These are phyloP conservation scores for Aplysia californica DNA, from an alignment of 1,140 invertebrate genomes.

Conservation along the genomic window DNA sequence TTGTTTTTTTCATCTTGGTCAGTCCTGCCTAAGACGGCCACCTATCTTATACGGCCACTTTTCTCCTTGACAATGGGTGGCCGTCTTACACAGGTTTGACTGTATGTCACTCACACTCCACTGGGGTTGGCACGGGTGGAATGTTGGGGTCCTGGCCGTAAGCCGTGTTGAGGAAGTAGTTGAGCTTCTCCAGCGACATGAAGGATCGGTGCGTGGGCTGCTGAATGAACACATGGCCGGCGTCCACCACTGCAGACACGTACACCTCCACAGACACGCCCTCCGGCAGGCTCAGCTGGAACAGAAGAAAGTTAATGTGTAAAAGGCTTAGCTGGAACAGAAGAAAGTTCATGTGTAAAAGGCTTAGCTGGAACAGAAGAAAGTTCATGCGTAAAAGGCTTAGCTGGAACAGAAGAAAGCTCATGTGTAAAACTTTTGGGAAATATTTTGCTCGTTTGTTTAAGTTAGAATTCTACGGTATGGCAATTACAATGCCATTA, in stretches of 20 bases:
- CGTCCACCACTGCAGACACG: conserved; percentile 84
- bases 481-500: too few species aligned
- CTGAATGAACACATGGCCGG: conserved; percentile 92
- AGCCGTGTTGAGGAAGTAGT: conserved; percentile 72
- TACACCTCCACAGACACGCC: conserved; percentile 93
- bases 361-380: not conserved
- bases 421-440: too few species aligned
- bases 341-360: conserved; percentile 16
- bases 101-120: conserved; percentile 66
- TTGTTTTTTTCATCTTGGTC: too few species aligned
- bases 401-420: not conserved
- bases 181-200: conserved; percentile 81
- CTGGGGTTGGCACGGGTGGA: conserved; percentile 70
- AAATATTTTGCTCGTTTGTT: too few species aligned
- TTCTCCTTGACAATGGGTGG: too few species aligned
- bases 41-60: too few species aligned
- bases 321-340: conserved; percentile 80
- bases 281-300: conserved; percentile 85
- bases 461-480: too few species aligned
- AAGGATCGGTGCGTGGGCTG: conserved; percentile 93
- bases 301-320: conserved; percentile 42
- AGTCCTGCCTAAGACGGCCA: too few species aligned
- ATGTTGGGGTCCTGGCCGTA: conserved; percentile 68
- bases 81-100: too few species aligned
- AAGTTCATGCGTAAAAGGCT: too few species aligned